Evolutionary conservation across 2,113 vertebrate genomes (phyloP).

Genomic region (Entosphenus tridentatus): DNA sequence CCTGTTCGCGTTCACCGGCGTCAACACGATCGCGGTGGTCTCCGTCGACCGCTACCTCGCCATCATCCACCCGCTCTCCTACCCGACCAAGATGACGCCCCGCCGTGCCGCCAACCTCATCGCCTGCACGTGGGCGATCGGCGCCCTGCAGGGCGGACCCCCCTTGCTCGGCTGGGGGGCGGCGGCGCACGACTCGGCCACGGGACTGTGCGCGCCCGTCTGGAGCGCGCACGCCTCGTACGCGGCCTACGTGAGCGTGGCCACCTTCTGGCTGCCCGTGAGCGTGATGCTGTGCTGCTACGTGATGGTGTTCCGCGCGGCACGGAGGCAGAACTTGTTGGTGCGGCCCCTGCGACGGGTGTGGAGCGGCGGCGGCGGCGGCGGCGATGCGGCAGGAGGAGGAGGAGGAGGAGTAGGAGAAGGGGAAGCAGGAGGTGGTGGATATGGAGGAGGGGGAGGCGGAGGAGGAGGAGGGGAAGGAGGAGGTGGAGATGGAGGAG

Average conservation of each 20-base stretch:
- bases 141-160: slow-evolving; percentile 45
- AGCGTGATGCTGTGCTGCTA: slow-evolving; percentile 52
- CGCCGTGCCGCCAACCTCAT: slow-evolving; percentile 42
- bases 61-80: slow-evolving; percentile 59
- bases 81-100: slow-evolving; percentile 49
- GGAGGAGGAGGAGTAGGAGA: no score
- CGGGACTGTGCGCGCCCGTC: slow-evolving; percentile 39
- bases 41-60: slow-evolving; percentile 55
- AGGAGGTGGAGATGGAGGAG: no score
- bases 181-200: slow-evolving; percentile 35
- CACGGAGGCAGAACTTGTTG: slow-evolving; percentile 45
- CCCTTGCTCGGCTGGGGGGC: slow-evolving; percentile 56
- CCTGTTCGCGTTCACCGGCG: slow-evolving; percentile 50
- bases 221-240: slow-evolving; percentile 53
- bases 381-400: no score
- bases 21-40: slow-evolving; percentile 59
- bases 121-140: slow-evolving; percentile 42
- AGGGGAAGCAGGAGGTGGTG: no score
- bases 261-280: slow-evolving; percentile 44
- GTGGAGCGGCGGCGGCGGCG: no score
- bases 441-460: no score
- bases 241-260: slow-evolving; percentile 29
- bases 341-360: slow-evolving; percentile 34
- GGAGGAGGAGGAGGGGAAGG: no score
- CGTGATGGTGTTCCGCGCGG: slow-evolving; percentile 50